phyloP scores from a whole-genome alignment of 2,797 vertebrate species.

The Coregonus sp. region DNA sequence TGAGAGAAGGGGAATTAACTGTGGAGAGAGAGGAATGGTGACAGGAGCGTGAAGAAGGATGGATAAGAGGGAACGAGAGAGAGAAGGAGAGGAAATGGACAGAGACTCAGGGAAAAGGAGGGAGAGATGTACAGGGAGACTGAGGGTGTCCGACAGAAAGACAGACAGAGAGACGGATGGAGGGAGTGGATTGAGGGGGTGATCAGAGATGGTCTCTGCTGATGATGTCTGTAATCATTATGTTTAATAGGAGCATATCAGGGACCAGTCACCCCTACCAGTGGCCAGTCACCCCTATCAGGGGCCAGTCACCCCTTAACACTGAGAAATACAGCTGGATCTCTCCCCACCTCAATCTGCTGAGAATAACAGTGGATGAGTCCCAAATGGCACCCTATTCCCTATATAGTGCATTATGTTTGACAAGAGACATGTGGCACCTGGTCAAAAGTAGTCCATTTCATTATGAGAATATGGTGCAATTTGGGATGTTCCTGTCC shows the following conservation, averaged over 20 bases:
- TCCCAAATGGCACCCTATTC: background rate
- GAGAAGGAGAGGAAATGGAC: background rate
- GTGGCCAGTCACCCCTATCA: too few relatives aligned
- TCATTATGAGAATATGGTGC: background rate
- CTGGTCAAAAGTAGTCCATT: background rate
- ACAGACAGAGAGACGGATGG: background rate
- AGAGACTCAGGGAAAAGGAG: conserved; percentile 10
- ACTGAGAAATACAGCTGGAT: background rate
- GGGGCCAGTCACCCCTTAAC: too few relatives aligned
- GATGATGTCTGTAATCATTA: too few relatives aligned
- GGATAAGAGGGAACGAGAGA: background rate
- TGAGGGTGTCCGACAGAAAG: background rate
- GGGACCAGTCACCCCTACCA: too few relatives aligned
- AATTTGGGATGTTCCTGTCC: background rate
- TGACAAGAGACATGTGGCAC: too few relatives aligned
- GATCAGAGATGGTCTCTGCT: too few relatives aligned
- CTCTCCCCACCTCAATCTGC: too few relatives aligned
- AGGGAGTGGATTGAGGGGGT: background rate
- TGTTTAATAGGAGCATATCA: background rate
- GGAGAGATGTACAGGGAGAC: too few relatives aligned
- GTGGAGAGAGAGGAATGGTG: background rate
- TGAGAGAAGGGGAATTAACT: background rate
- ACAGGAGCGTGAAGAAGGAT: background rate
- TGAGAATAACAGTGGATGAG: background rate
- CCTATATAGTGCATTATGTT: too few relatives aligned